phyloP scores from a whole-genome alignment of 1,140 invertebrate genomes.

The Zaprionus camerounensis region DNA sequence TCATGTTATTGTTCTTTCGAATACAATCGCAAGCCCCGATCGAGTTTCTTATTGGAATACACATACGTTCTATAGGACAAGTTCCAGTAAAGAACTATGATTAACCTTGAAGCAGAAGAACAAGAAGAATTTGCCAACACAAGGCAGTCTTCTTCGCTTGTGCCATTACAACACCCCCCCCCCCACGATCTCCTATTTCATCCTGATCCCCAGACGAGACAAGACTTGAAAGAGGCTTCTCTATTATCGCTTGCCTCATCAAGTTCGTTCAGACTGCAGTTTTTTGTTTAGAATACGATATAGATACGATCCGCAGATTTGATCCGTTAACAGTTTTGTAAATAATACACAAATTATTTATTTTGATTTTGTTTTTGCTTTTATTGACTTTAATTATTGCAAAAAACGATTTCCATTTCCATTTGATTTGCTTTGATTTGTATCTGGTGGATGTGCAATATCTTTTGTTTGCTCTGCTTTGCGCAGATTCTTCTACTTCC shows the following conservation, averaged over 20 bases:
- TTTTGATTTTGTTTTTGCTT: constrained; percentile 14
- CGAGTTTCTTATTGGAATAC: neutral
- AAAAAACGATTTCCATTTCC: constrained; percentile 5
- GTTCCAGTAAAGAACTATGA: neutral
- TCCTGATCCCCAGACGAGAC: constrained; percentile 1
- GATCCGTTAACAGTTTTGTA: constrained; percentile 13
- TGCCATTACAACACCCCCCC: neutral
- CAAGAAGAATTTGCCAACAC: neutral
- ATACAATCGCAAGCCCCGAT: neutral
- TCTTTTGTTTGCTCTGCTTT: constrained; percentile 36
- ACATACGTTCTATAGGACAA: neutral
- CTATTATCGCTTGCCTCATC: constrained; percentile 23
- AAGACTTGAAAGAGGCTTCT: neutral
- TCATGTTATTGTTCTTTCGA: neutral
- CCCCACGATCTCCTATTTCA: neutral
- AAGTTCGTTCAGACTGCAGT: constrained; percentile 3
- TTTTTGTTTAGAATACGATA: constrained; percentile 22
- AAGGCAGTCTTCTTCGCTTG: too few relatives aligned
- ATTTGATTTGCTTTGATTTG: neutral
- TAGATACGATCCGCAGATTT: neutral
- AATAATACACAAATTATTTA: constrained; percentile 11
- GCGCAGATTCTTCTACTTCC: neutral
- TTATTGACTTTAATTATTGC: constrained; percentile 19
- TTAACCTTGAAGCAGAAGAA: constrained; percentile 22
- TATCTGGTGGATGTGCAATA: constrained; percentile 41